Percentiles rank a stretch among this genome's conserved stretches.
Evolutionary conservation across 1,140 invertebrate genomes (phyloP).

Genomic region (Halesus radiatus): DNA sequence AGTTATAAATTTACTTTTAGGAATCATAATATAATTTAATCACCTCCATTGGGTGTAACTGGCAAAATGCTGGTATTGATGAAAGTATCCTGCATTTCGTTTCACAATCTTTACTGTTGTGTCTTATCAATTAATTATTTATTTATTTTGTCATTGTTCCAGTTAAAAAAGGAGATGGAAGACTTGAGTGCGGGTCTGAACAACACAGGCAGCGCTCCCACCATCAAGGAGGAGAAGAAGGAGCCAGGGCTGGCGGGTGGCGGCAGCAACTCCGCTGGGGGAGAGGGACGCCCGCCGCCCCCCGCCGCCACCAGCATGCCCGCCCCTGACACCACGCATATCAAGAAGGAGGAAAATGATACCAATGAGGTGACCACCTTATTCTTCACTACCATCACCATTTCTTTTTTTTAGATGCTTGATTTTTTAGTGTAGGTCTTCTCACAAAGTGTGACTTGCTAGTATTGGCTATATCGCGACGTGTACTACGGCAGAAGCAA

Average conservation of each 20-base stretch:
- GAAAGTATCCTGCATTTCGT: too few species aligned
- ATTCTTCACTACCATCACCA: too few species aligned
- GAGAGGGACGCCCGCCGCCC: constrained; percentile 51
- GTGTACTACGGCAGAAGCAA: background rate
- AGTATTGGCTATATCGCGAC: too few species aligned
- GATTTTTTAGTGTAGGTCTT: too few species aligned
- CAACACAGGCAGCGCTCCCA: background rate
- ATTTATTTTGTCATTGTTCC: background rate
- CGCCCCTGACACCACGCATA: constrained; percentile 63
- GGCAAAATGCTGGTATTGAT: too few species aligned
- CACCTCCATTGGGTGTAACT: too few species aligned
- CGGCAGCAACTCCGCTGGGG: background rate
- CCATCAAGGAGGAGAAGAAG: constrained; percentile 54
- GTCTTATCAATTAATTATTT: background rate
- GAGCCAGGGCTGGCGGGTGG: constrained; percentile 26
- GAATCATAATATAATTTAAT: too few species aligned
- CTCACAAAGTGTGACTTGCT: too few species aligned
- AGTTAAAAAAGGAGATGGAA: constrained; percentile 56
- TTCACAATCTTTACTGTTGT: background rate
- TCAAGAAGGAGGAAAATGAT: constrained; percentile 74
- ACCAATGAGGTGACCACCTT: constrained; percentile 47
- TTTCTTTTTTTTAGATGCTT: too few species aligned
- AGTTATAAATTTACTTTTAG: too few species aligned
- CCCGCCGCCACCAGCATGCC: constrained; percentile 65
- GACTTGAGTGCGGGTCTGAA: constrained; percentile 40